Evolutionary conservation across 1,140 invertebrate species (phyloP), one percentile per base, ranked within the genome.

Genomic region (Caerostris darwini): DNA sequence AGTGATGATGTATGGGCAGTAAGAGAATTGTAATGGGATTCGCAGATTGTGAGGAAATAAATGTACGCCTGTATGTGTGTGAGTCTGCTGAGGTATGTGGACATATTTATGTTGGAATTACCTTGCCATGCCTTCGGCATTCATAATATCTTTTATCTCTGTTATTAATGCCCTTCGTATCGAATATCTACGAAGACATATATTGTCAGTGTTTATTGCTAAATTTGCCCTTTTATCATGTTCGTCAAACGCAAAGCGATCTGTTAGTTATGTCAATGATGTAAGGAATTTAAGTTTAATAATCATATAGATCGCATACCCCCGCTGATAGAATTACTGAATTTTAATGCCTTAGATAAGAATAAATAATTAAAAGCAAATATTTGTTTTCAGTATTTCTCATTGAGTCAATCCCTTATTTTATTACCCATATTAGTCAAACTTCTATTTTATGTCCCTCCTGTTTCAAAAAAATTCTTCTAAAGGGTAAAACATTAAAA

Each of bases 11-110:
- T 53, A 88, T 88, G 17, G 59, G 53, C 59, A 53, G 86, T 64
- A 34, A 54, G 86, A 88, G 86, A 88, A 88, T 87, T 67, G 86
- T 88, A 88, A 88, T 88, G 86, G 86, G 86, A 88, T 88, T 88
- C 86, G 86, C 19, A 88, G 86, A 88, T 88, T 88, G 86, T 34
- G 86, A 88, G 58, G 59, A 34, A 56, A 85, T 59, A 85, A 58
- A 77, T 34, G 34, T 50, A 34, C 69, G 50, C n/a, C n/a, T n/a
- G n/a, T 77, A 77, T 77, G 50, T 34, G 69, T 69, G 34, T 34
- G 3, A 8, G 67, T 77, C 8, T 34, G 3, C 19, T 12, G 34
- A 53, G 69, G 34, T 50, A 77, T 77, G 69, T 12, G 69, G 50
- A 34, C 19, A 77, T 77, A 77, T 77, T 77, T 77, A 77, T 34